Conservation (phyloP, 1,140 invertebrate genomes). For the Drosophila kurseongensis region DNA sequence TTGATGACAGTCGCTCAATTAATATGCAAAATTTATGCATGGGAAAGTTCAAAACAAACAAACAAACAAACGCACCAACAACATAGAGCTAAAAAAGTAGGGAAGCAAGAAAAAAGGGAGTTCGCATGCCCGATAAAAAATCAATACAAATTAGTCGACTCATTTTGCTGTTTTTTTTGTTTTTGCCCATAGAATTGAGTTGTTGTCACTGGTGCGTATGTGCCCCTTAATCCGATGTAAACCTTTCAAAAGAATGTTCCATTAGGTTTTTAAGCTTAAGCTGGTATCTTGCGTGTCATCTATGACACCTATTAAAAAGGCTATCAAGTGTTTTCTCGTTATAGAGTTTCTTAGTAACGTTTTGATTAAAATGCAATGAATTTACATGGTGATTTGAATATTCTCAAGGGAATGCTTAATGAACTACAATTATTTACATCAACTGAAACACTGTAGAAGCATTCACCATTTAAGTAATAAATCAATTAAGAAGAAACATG, state of each 20-base stretch:
- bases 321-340: constrained; percentile 5
- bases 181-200: constrained; percentile 10
- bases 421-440: too few species aligned
- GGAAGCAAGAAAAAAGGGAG: constrained; percentile 11
- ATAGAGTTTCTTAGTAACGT: background rate
- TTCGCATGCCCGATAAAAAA: constrained; percentile 52
- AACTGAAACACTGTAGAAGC: background rate
- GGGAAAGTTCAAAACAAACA: constrained; percentile 80
- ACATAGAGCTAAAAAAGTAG: constrained; percentile 45
- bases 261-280: constrained; percentile 2
- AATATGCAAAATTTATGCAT: constrained; percentile 83
- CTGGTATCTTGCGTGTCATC: constrained; percentile 9
- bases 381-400: background rate
- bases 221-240: constrained; percentile 40
- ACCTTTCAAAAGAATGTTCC: constrained; percentile 9
- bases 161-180: constrained; percentile 14
- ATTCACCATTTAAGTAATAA: background rate
- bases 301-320: constrained; percentile 25
- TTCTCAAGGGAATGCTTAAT: too few species aligned
- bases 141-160: constrained; percentile 70
- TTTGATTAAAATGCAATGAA: background rate
- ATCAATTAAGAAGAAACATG: background rate
- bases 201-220: constrained; percentile 21
- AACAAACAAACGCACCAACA: constrained; percentile 42
- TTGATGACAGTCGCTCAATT: constrained; percentile 70